Conservation (phyloP, 2,113 vertebrate species). For the Pedionomus torquatus region DNA sequence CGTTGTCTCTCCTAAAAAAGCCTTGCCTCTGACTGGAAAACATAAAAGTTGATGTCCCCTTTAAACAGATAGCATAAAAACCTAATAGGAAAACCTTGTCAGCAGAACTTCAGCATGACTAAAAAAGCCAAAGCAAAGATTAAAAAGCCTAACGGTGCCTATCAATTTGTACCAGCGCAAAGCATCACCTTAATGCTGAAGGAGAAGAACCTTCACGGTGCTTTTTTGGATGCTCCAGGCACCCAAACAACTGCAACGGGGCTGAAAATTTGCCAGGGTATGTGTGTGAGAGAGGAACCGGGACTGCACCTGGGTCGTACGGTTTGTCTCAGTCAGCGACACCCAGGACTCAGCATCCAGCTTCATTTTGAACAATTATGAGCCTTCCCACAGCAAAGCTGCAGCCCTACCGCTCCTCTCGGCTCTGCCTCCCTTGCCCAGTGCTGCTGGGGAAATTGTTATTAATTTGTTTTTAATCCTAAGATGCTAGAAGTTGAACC, state of each 20-base stretch:
- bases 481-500: neutral
- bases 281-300: neutral
- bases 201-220: neutral
- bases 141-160: constrained; percentile 29
- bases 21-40: constrained; percentile 15
- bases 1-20: neutral
- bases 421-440: neutral
- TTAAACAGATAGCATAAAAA: constrained; percentile 46
- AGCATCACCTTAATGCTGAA: neutral
- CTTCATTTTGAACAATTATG: neutral
- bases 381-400: neutral
- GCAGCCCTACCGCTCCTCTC: neutral
- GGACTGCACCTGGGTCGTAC: accelerated
- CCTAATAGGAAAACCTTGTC: constrained; percentile 39
- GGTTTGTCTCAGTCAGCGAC: neutral
- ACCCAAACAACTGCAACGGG: neutral
- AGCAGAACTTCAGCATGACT: constrained; percentile 35
- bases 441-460: accelerated
- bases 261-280: neutral
- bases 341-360: neutral
- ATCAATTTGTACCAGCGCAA: constrained; percentile 11
- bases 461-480: neutral
- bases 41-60: constrained; percentile 47
- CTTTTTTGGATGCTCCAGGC: neutral
- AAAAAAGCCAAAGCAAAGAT: constrained; percentile 32